Conservation (phyloP, 2,888 invertebrate species). For the Myopa tessellatipennis region DNA sequence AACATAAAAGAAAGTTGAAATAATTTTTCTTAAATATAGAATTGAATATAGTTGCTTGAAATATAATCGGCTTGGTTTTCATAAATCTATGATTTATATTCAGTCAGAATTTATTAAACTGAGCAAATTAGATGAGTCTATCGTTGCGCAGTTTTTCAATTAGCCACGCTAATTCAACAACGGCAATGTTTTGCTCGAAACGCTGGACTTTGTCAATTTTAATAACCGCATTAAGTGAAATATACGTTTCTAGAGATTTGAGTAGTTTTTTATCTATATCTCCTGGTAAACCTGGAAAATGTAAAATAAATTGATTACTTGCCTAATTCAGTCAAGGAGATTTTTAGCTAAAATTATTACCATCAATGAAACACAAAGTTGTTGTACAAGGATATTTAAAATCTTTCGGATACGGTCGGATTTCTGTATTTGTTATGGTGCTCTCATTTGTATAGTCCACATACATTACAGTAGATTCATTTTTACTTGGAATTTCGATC, state of each 20-base stretch:
- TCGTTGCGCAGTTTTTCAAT: slow-evolving; percentile 37
- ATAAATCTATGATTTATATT: not conserved
- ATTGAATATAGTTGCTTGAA: no score
- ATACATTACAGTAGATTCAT: slow-evolving; percentile 49
- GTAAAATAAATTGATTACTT: not conserved
- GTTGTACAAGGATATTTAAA: slow-evolving; percentile 49
- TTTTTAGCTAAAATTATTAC: slow-evolving; percentile 35
- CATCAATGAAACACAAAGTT: slow-evolving; percentile 51
- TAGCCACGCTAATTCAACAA: slow-evolving; percentile 40
- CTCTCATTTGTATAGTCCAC: slow-evolving; percentile 54
- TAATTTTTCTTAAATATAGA: no score
- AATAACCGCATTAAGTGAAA: slow-evolving; percentile 31
- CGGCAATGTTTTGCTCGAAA: slow-evolving; percentile 20
- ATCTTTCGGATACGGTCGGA: slow-evolving; percentile 53
- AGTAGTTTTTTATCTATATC: slow-evolving; percentile 36
- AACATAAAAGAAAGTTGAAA: no score
- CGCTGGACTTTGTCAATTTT: slow-evolving; percentile 42
- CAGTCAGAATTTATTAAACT: not conserved
- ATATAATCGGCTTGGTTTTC: no score
- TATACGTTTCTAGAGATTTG: slow-evolving; percentile 39
- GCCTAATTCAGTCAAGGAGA: not conserved
- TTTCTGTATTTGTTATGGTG: slow-evolving; percentile 43
- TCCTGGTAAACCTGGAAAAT: slow-evolving; percentile 43
- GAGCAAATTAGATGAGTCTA: slow-evolving; percentile 29
- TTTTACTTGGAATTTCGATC: slow-evolving; percentile 37